A percentile compares a stretch with the other conserved stretches of the same genome.
Conservation (phyloP, 2,888 invertebrate species). For the Pheosia gnoma region DNA sequence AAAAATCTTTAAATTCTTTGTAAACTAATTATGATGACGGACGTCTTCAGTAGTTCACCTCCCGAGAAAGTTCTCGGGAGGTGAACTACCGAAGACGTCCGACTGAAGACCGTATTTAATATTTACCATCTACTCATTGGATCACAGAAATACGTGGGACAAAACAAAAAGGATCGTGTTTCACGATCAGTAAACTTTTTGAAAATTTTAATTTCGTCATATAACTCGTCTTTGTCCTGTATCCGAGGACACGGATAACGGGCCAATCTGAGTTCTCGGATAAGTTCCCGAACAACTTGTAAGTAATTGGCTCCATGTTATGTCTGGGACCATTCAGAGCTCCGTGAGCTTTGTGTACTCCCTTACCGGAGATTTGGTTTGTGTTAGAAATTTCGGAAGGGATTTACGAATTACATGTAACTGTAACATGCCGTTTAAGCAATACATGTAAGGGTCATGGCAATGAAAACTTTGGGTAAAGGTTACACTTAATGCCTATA, state of each 20-base stretch:
- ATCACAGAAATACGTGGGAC: constrained; percentile 5
- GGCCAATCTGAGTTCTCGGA: constrained; percentile 21
- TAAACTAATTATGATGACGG: too few species aligned
- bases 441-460: too few species aligned
- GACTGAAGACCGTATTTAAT: too few species aligned
- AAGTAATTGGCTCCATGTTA: constrained; percentile 38
- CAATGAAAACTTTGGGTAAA: too few species aligned
- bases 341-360: constrained; percentile 15
- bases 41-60: too few species aligned
- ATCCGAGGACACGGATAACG: constrained; percentile 22
- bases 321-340: constrained; percentile 18
- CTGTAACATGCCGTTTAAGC: too few species aligned
- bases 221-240: constrained; percentile 30
- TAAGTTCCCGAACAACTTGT: constrained; percentile 35
- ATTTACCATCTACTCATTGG: constrained; percentile 3
- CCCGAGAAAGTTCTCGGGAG: too few species aligned
- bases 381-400: constrained; percentile 13
- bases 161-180: constrained; percentile 18
- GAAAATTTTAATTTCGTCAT: constrained; percentile 34
- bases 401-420: too few species aligned
- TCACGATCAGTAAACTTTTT: constrained; percentile 28
- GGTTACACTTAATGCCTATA: too few species aligned
- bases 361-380: constrained; percentile 17
- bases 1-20: too few species aligned
- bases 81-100: too few species aligned